These are phyloP conservation scores for Pardalotus punctatus DNA, from an alignment of 2,113 vertebrate species.

Conservation along the genomic window DNA sequence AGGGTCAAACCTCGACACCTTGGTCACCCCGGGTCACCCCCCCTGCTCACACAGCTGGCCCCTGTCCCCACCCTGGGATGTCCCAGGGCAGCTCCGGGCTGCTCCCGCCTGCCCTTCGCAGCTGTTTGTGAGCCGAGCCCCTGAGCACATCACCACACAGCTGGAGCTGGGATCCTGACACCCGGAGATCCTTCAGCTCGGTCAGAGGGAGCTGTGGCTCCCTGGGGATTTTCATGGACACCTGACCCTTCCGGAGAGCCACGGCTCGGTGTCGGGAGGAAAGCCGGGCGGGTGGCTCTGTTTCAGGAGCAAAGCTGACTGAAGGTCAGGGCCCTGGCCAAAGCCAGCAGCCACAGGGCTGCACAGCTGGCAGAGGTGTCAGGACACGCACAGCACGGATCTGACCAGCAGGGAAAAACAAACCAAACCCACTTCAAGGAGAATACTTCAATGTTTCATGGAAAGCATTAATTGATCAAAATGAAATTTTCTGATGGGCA, in stretches of 20 bases:
- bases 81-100: rapidly evolving
- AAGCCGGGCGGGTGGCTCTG: rapidly evolving
- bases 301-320: background rate
- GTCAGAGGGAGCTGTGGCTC: background rate
- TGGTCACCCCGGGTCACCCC: no score
- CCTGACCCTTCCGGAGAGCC: background rate
- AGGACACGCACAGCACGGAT: background rate
- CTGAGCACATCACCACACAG: background rate
- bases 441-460: background rate
- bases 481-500: background rate
- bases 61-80: background rate
- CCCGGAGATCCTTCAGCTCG: background rate
- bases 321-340: background rate
- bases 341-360: rapidly evolving
- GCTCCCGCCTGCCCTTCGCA: background rate
- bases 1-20: no score
- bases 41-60: no score
- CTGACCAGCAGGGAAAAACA: background rate
- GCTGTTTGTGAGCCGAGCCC: background rate
- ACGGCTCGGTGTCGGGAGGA: background rate
- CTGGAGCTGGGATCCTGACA: background rate
- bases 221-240: rapidly evolving
- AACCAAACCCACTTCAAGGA: background rate
- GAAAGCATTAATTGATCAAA: background rate
- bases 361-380: background rate